Evolutionary conservation across 1,140 invertebrate species (phyloP), one percentile per base, ranked within the genome.

Genomic region (Agrilus planipennis): DNA sequence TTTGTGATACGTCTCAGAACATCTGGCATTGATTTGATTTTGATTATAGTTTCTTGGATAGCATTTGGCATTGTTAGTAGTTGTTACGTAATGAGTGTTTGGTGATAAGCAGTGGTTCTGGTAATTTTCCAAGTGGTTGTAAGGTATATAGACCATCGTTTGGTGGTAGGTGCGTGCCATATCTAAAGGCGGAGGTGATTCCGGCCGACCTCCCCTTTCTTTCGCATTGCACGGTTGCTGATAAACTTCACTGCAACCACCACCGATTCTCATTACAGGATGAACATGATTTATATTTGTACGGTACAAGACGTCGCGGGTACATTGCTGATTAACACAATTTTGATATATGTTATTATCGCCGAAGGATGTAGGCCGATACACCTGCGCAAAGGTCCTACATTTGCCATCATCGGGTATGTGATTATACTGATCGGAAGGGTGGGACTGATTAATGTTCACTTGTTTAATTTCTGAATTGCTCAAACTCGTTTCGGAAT

Each of bases 71-170:
- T 61, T 64, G n/a, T n/a, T n/a, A n/a, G n/a, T n/a, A 48, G 36
- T 60, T 61, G 47, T 64, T 58, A 46, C 46, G 54, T 57, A 46
- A 59, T 61, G 39, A 2, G 46, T 61, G 60, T 47, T 62, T 20
- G 62, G 42, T 6, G 39, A 45, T 21, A 45, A 14, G 27, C 34
- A 46, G 20, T 11, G 27, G 39, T 45, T 41, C 27, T 52, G 45
- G 27, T 47, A 50, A 23, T 42, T 51, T 45, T 63, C 59, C 20
- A 63, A 54, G 7, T 69, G 71, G 47, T 74, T 80, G 54, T 82
- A 84, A 1, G 81, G 81, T 20, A 84, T 79, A 34, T 83, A 72
- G n/a, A 79, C 76, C 68, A 84, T 77, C 0, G 80, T 79, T 46
- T 79, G 75, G 41, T 79, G 75, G 50, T 76, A 73, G 44, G 65